Conservation (phyloP, 1,140 invertebrate species). For the Eurosta solidaginis region DNA sequence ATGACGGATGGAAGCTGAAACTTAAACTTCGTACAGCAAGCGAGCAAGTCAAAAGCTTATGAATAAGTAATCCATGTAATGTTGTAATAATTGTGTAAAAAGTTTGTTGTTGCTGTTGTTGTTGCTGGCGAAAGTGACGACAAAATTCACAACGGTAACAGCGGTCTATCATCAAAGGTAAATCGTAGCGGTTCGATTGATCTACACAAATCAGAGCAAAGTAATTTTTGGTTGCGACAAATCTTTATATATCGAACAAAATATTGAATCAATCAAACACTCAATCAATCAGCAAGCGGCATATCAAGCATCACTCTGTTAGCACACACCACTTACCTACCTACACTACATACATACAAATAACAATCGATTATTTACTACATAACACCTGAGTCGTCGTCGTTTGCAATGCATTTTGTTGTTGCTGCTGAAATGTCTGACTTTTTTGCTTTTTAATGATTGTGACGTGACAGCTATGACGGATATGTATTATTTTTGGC, state of each 20-base stretch:
- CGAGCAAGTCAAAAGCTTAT: not conserved
- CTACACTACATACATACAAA: too few species aligned
- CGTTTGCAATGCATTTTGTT: not conserved
- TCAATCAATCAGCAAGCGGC: constrained; percentile 22
- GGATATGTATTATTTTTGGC: not conserved
- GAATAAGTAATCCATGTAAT: not conserved
- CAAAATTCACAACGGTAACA: not conserved
- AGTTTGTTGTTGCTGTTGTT: not conserved
- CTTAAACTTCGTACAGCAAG: not conserved
- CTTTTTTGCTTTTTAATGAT: not conserved
- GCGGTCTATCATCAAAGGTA: not conserved
- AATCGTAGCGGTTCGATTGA: not conserved
- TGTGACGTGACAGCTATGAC: not conserved
- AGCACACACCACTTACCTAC: not conserved
- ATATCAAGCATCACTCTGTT: not conserved
- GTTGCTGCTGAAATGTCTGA: not conserved
- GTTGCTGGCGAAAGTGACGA: not conserved
- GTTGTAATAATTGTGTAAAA: constrained; percentile 7
- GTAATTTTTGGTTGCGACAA: constrained; percentile 16
- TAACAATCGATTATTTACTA: not conserved
- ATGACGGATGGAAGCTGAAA: not conserved
- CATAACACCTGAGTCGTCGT: constrained; percentile 15
- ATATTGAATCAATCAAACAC: constrained; percentile 2
- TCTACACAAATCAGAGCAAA: constrained; percentile 3
- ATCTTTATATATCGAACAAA: not conserved